Conservation (phyloP, 2,797 vertebrate species). For the Channallabes apus region DNA sequence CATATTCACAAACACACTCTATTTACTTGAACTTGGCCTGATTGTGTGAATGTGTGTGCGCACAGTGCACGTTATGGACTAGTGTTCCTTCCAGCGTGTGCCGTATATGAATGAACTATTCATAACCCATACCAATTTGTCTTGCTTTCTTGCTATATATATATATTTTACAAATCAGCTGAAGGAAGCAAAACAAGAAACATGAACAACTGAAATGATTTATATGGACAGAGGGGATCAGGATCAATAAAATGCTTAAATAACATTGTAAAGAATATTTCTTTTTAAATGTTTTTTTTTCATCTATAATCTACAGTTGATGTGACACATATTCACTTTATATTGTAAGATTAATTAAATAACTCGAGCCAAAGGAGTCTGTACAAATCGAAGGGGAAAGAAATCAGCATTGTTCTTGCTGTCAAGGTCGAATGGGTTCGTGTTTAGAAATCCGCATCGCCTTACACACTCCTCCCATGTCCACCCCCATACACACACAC, state of each 20-base stretch:
- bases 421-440: conserved; percentile 2
- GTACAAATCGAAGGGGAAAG: background rate
- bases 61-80: too few species aligned
- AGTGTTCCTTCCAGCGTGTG: background rate
- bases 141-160: background rate
- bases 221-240: background rate
- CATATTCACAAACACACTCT: background rate
- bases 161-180: background rate
- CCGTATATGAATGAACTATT: background rate
- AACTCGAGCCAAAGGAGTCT: background rate
- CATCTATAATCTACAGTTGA: background rate
- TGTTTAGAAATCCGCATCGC: background rate
- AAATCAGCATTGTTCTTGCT: background rate
- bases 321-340: background rate
- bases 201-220: background rate
- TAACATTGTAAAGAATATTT: too few species aligned
- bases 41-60: background rate
- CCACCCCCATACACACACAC: background rate
- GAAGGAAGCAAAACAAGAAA: background rate
- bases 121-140: background rate
- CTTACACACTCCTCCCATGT: background rate
- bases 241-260: background rate
- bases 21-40: background rate
- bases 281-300: background rate
- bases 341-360: background rate